phyloP scores from a whole-genome alignment of 1,140 invertebrate genomes.

The Penaeus japonicus region DNA sequence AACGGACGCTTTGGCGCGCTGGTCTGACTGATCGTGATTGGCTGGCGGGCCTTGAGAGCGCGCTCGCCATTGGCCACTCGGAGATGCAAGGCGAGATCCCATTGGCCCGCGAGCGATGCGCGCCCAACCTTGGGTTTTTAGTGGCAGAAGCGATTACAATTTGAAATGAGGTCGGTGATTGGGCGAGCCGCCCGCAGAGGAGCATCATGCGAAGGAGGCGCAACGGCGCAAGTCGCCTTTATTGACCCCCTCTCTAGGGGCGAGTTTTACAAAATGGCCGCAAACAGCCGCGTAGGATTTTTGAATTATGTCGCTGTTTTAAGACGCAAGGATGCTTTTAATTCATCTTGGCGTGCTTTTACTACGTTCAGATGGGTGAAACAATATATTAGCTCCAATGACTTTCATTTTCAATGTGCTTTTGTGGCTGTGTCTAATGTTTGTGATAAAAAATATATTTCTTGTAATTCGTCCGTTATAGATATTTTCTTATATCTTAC shows the following conservation, averaged over 20 bases:
- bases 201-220: no score
- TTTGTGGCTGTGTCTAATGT: no score
- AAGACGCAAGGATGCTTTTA: no score
- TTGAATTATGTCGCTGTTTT: no score
- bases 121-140: not conserved
- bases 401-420: no score
- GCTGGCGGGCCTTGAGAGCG: not conserved
- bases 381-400: no score
- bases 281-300: not conserved
- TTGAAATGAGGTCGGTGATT: not conserved
- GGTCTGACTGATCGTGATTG: slow-evolving; percentile 7
- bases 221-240: slow-evolving; percentile 14
- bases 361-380: no score
- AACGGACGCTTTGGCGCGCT: slow-evolving; percentile 50
- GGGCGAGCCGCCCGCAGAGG: not conserved
- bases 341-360: no score
- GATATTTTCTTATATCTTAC: no score
- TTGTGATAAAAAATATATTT: no score
- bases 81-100: not conserved
- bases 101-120: not conserved
- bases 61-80: not conserved
- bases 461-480: no score
- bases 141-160: not conserved
- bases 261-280: slow-evolving; percentile 42
- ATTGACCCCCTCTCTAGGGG: slow-evolving; percentile 37